These are phyloP conservation scores for Drosophila austrosaltans DNA, from an alignment of 2,888 invertebrate genomes.

Conservation along the genomic window DNA sequence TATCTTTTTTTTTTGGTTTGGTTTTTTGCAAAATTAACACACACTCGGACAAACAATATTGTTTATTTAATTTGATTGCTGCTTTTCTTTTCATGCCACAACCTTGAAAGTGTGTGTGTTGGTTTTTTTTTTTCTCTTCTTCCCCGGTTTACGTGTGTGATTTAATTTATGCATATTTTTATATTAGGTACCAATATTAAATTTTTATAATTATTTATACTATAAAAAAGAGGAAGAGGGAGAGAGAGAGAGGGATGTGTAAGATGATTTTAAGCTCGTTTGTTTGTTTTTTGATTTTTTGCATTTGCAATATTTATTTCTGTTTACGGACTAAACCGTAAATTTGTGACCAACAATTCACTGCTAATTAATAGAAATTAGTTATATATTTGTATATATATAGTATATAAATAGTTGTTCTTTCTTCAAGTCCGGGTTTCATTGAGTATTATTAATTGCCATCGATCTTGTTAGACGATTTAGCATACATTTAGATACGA, in stretches of 20 bases:
- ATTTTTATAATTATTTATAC: conserved; percentile 15
- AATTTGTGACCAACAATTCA: conserved; percentile 38
- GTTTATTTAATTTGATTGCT: conserved; percentile 24
- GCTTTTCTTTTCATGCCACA: conserved; percentile 26
- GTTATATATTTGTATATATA: conserved; percentile 3
- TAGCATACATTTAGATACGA: neutral
- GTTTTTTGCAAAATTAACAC: conserved; percentile 18
- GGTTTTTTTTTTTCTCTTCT: neutral
- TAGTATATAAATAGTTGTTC: conserved; percentile 15
- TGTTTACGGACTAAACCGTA: conserved; percentile 26
- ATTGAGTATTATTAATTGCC: conserved; percentile 1
- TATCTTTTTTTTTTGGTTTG: neutral
- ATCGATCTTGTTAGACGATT: conserved; percentile 7
- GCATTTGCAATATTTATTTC: conserved; percentile 11
- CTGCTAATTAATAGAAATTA: conserved; percentile 41
- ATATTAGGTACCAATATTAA: conserved; percentile 15
- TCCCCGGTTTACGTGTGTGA: conserved; percentile 16
- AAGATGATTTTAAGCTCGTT: conserved; percentile 17
- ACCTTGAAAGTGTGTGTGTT: conserved; percentile 21
- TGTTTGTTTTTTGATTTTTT: conserved; percentile 14
- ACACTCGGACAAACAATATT: conserved; percentile 13
- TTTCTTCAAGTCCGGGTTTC: conserved; percentile 12
- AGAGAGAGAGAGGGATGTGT: neutral
- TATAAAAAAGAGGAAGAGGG: neutral
- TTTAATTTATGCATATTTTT: conserved; percentile 34